These are phyloP conservation scores for Sylvicapra grimmia DNA, from an alignment of 2,113 vertebrate genomes.

Conservation along the genomic window DNA sequence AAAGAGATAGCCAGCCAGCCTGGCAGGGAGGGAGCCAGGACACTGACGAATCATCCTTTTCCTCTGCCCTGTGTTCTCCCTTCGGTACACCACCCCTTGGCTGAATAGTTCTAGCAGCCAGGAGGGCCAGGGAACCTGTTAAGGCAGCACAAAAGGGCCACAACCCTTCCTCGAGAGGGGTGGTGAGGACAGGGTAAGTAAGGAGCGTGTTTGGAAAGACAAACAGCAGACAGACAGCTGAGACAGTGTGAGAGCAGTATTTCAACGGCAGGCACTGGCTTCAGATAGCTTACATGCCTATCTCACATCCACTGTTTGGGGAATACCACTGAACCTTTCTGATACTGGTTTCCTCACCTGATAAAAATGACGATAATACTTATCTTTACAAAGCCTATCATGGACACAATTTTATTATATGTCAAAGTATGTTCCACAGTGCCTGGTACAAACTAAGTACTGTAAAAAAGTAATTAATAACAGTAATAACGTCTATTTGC, in stretches of 20 bases:
- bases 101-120: background rate
- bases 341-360: background rate
- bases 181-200: background rate
- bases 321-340: background rate
- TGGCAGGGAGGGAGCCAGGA: background rate
- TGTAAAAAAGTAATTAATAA: background rate
- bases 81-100: background rate
- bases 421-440: background rate
- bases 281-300: background rate
- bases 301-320: background rate
- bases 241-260: no score
- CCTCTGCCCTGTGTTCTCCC: background rate
- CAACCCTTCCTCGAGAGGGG: background rate
- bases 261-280: background rate
- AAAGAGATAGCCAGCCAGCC: background rate
- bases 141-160: background rate
- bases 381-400: background rate
- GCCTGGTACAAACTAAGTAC: background rate
- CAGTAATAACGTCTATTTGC: background rate
- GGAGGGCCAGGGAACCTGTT: background rate
- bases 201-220: background rate
- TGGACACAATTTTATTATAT: background rate
- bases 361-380: background rate
- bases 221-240: background rate
- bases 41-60: fast-evolving